These are phyloP conservation scores for Lasioglossum baleicum DNA, from an alignment of 1,140 invertebrate genomes.

Conservation along the genomic window DNA sequence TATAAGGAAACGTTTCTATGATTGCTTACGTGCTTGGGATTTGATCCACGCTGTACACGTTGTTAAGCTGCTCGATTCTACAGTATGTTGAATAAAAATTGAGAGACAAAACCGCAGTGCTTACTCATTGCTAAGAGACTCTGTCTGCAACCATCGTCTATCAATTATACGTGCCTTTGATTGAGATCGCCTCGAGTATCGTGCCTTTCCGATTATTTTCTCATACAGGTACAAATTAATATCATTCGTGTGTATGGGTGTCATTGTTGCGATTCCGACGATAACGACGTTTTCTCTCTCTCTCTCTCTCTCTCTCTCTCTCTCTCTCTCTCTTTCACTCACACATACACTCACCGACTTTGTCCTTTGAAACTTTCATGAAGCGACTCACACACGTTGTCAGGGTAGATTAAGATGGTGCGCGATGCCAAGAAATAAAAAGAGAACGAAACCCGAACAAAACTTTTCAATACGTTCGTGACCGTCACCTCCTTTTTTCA, in stretches of 20 bases:
- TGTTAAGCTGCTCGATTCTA: conserved; percentile 42
- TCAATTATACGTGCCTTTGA: conserved; percentile 53
- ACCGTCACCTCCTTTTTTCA: not conserved
- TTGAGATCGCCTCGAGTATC: conserved; percentile 48
- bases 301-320: too few relatives aligned
- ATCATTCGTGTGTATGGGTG: conserved; percentile 18
- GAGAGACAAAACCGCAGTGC: conserved; percentile 46
- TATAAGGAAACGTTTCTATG: conserved; percentile 11
- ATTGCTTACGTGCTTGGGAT: conserved; percentile 43
- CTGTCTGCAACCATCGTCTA: conserved; percentile 30
- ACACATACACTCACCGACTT: not conserved
- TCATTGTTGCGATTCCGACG: conserved; percentile 16
- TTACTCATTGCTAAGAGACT: conserved; percentile 46
- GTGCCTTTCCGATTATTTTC: conserved; percentile 58
- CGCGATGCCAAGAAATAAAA: conserved; percentile 1
- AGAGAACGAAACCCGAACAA: not conserved
- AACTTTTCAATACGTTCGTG: conserved; percentile 22
- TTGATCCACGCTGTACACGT: conserved; percentile 52
- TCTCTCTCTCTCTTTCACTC: too few relatives aligned
- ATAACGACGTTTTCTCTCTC: not conserved
- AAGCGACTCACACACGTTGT: not conserved
- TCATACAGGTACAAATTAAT: conserved; percentile 46
- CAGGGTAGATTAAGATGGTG: conserved; percentile 35
- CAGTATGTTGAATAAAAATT: conserved; percentile 57
- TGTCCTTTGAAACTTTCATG: conserved; percentile 4